A percentile compares a stretch with the other conserved stretches of the same genome.
Conservation (phyloP, 2,797 vertebrate species). For the Liparis tanakae region DNA sequence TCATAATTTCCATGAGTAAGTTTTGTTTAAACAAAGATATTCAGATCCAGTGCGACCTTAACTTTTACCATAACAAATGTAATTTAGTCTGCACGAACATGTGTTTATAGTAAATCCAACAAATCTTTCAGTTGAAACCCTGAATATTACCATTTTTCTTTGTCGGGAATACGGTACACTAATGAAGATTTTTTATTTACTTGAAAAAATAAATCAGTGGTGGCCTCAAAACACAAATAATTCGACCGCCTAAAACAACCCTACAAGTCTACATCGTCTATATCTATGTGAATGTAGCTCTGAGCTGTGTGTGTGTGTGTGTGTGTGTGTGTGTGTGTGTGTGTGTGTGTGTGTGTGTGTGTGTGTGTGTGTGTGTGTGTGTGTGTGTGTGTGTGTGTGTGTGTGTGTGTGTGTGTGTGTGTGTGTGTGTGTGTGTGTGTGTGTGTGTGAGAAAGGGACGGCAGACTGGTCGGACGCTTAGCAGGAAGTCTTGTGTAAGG, state of each 20-base stretch:
- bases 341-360: slow-evolving; percentile 3
- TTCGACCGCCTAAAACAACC: not conserved
- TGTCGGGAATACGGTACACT: not conserved
- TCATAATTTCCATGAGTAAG: not conserved
- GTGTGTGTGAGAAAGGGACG: slow-evolving; percentile 4
- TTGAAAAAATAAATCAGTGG: not conserved
- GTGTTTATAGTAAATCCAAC: not conserved
- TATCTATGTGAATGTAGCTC: not conserved
- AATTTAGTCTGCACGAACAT: not conserved
- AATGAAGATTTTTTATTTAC: not conserved
- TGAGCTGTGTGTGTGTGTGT: slow-evolving; percentile 16
- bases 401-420: not conserved
- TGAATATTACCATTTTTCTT: too few relatives aligned
- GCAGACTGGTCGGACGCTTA: slow-evolving; percentile 41
- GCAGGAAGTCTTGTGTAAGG: slow-evolving; percentile 74
- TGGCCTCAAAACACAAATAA: not conserved
- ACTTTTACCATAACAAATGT: not conserved
- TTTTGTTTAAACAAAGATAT: not conserved
- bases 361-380: slow-evolving; percentile 9
- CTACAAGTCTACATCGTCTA: too few relatives aligned
- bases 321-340: not conserved
- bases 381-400: slow-evolving; percentile 7
- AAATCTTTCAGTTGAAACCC: not conserved
- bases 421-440: slow-evolving; percentile 10
- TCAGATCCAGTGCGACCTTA: not conserved